These are phyloP conservation scores for Tyrophagus putrescentiae DNA, from an alignment of 1,140 invertebrate species.

Conservation along the genomic window DNA sequence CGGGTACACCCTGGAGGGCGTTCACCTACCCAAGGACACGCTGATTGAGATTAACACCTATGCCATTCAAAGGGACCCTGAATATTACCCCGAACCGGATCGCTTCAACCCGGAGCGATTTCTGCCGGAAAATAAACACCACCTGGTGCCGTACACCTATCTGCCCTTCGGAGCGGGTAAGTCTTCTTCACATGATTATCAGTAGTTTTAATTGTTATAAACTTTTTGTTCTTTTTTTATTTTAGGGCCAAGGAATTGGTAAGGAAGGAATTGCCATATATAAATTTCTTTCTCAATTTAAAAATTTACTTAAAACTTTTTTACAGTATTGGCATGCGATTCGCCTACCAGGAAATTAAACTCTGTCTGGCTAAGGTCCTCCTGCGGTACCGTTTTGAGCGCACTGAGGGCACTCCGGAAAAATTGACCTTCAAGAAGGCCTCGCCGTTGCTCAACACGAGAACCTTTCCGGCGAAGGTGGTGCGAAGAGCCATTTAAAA, in stretches of 20 bases:
- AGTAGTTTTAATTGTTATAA: too few species aligned
- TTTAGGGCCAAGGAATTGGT: too few species aligned
- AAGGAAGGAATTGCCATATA: too few species aligned
- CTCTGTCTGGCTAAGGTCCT: not conserved
- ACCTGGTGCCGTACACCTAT: conserved; percentile 15
- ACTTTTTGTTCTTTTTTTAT: too few species aligned
- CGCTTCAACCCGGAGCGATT: conserved; percentile 47
- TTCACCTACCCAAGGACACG: conserved; percentile 38
- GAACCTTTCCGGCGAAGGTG: too few species aligned
- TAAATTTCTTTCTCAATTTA: too few species aligned
- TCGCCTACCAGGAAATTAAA: not conserved
- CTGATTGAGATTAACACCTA: conserved; percentile 44
- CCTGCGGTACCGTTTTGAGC: not conserved
- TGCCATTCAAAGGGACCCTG: conserved; percentile 45
- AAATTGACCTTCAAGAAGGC: not conserved
- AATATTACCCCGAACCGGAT: conserved; percentile 43
- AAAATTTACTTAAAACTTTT: too few species aligned
- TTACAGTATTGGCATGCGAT: conserved; percentile 17
- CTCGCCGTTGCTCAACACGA: not conserved
- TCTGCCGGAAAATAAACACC: conserved; percentile 5
- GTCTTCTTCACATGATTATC: too few species aligned
- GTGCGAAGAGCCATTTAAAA: not conserved
- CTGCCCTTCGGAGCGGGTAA: conserved; percentile 18
- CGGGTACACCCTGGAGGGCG: conserved; percentile 35
- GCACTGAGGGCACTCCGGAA: not conserved